Conservation (phyloP, 2,888 invertebrate genomes). For the Odontocolon sp. region DNA sequence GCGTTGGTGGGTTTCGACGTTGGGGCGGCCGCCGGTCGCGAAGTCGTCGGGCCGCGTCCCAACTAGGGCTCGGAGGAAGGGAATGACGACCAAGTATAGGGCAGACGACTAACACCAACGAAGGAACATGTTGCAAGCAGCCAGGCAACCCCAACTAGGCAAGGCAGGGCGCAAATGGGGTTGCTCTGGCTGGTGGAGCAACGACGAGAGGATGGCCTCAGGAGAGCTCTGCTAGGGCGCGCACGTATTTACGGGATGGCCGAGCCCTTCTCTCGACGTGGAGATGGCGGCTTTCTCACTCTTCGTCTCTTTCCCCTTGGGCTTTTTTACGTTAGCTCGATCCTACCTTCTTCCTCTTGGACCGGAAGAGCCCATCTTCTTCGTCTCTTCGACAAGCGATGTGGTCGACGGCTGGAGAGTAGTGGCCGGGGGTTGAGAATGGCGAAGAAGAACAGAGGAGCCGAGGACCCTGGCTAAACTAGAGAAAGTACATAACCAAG, state of each 20-base stretch:
- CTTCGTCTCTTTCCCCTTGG: not conserved
- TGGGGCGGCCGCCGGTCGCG: constrained; percentile 63
- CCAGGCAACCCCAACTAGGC: constrained; percentile 38
- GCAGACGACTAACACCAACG: constrained; percentile 41
- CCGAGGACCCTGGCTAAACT: no score
- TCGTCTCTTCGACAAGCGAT: constrained; percentile 18
- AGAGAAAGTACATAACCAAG: constrained; percentile 26
- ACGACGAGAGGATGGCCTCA: constrained; percentile 38
- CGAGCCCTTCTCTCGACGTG: constrained; percentile 32
- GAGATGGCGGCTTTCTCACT: constrained; percentile 42
- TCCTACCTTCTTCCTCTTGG: not conserved
- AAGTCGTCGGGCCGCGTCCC: no score
- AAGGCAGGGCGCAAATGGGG: constrained; percentile 49
- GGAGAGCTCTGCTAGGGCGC: constrained; percentile 36
- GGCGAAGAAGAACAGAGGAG: not conserved
- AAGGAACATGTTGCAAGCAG: constrained; percentile 36
- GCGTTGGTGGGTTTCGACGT: constrained; percentile 66
- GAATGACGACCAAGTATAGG: constrained; percentile 48
- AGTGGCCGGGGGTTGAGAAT: constrained; percentile 11
- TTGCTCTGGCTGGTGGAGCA: constrained; percentile 50
- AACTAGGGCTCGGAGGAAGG: constrained; percentile 53
- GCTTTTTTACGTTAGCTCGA: no score
- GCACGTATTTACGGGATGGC: constrained; percentile 29
- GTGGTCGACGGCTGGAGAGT: not conserved
- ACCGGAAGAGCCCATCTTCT: not conserved